Evolutionary conservation across 2,113 vertebrate species (phyloP).

Genomic region (Pipa parva): DNA sequence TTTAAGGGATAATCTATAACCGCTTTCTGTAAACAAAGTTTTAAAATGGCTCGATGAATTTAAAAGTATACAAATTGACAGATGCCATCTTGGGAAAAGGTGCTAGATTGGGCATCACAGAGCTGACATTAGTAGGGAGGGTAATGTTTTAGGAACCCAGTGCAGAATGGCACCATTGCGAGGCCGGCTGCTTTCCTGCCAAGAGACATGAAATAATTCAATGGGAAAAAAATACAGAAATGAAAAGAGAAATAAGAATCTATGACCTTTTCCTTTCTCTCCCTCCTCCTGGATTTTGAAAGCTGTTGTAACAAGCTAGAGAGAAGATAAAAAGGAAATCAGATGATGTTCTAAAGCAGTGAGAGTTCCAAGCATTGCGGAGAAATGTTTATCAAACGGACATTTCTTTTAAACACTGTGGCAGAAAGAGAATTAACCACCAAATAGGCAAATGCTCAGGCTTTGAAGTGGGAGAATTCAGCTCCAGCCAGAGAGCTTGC

Average conservation of each 20-base stretch:
- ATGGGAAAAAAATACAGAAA: no score
- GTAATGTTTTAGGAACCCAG: conserved; percentile 34
- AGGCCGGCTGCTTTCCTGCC: conserved; percentile 10
- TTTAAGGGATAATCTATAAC: no score
- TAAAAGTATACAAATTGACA: conserved; percentile 47
- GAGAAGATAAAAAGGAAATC: conserved; percentile 2
- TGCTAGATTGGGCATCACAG: conserved; percentile 42
- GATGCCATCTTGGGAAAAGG: conserved; percentile 44
- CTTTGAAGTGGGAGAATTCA: conserved; percentile 6
- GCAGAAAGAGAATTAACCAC: neutral
- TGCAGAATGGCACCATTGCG: conserved; percentile 45
- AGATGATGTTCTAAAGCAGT: neutral
- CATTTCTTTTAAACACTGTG: neutral
- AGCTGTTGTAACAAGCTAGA: neutral
- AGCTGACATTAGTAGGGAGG: conserved; percentile 1
- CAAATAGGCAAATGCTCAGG: neutral
- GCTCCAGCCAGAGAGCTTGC: neutral
- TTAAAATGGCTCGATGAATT: conserved; percentile 45
- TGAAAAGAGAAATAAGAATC: conserved; percentile 5
- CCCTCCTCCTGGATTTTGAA: neutral
- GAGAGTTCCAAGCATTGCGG: neutral
- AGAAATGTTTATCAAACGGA: conserved; percentile 1
- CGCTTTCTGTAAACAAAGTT: conserved; percentile 6
- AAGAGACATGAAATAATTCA: conserved; percentile 38
- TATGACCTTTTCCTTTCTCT: conserved; percentile 31